Conservation (phyloP, 2,797 vertebrate genomes). For the Adrianichthys oophorus region DNA sequence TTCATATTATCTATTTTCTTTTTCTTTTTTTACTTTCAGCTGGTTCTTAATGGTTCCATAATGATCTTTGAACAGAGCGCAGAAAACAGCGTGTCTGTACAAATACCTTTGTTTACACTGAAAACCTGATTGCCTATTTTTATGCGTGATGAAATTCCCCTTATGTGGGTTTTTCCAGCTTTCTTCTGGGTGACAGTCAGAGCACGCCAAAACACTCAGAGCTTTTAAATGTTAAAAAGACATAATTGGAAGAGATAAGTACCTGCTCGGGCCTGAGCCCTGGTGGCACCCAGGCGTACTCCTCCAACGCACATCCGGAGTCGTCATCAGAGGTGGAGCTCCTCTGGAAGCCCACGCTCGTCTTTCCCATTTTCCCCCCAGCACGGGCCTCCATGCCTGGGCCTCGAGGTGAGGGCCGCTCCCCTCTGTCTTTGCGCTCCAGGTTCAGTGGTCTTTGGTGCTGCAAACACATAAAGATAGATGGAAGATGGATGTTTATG, state of each 20-base stretch:
- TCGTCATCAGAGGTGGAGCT: conserved; percentile 96
- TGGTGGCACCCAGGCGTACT: conserved; percentile 95
- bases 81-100: conserved; percentile 8
- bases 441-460: conserved; percentile 78
- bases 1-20: too few relatives aligned
- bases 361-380: conserved; percentile 75
- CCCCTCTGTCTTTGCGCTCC: conserved; percentile 70
- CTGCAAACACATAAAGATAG: conserved; percentile 36
- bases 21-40: too few relatives aligned
- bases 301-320: conserved; percentile 95
- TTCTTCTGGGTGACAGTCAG: too few relatives aligned
- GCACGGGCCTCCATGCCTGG: conserved; percentile 87
- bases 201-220: too few relatives aligned
- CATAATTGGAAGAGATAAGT: conserved; percentile 4
- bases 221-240: conserved; percentile 7
- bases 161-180: neutral
- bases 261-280: conserved; percentile 94
- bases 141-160: neutral
- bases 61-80: conserved; percentile 33
- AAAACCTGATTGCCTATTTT: neutral
- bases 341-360: conserved; percentile 87
- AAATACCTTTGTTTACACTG: conserved; percentile 32
- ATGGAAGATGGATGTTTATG: conserved; percentile 12
- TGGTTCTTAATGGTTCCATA: too few relatives aligned
- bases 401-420: conserved; percentile 65